A percentile compares a stretch with the other conserved stretches of the same genome.
Evolutionary conservation across 2,113 vertebrate species (phyloP).

Genomic region (Chaetura pelagica): DNA sequence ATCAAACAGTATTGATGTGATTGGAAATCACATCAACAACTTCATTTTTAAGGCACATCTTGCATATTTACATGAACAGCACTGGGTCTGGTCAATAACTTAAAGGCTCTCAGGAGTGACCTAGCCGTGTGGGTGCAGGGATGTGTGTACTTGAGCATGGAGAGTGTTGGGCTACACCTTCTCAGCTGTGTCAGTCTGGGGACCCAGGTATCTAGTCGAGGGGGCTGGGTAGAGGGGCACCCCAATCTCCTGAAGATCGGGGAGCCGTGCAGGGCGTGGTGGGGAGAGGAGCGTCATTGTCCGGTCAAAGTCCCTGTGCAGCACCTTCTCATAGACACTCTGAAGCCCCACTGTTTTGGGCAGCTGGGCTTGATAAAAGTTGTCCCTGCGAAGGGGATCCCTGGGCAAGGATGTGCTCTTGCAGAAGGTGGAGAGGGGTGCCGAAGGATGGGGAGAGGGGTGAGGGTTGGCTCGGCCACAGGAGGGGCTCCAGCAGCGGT

Average conservation of each 20-base stretch:
- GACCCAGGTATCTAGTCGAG: constrained; percentile 81
- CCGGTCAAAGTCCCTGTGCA: constrained; percentile 91
- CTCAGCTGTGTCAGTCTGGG: constrained; percentile 76
- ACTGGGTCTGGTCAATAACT: constrained; percentile 78
- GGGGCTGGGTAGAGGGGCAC: constrained; percentile 88
- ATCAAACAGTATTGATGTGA: constrained; percentile 80
- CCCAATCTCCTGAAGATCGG: constrained; percentile 89
- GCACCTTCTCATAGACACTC: constrained; percentile 92
- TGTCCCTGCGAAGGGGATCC: constrained; percentile 87
- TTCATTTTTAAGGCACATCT: constrained; percentile 86
- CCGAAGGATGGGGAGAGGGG: constrained; percentile 75
- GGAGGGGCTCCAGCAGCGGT: constrained; percentile 97
- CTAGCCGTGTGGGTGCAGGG: constrained; percentile 54
- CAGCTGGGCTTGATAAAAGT: constrained; percentile 88
- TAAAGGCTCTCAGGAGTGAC: constrained; percentile 73
- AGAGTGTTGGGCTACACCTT: constrained; percentile 64
- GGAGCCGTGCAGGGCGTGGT: constrained; percentile 86
- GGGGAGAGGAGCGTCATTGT: constrained; percentile 88
- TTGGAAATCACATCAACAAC: constrained; percentile 79
- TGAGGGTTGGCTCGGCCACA: constrained; percentile 82
- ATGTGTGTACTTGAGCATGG: background rate
- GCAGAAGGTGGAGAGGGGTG: constrained; percentile 88
- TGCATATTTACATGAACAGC: constrained; percentile 78
- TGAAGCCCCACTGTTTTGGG: constrained; percentile 90
- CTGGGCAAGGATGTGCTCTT: constrained; percentile 91